Percentiles rank a stretch among this genome's conserved stretches.
Conservation (phyloP, 2,888 invertebrate species). For the Ypsolopha scabrella region DNA sequence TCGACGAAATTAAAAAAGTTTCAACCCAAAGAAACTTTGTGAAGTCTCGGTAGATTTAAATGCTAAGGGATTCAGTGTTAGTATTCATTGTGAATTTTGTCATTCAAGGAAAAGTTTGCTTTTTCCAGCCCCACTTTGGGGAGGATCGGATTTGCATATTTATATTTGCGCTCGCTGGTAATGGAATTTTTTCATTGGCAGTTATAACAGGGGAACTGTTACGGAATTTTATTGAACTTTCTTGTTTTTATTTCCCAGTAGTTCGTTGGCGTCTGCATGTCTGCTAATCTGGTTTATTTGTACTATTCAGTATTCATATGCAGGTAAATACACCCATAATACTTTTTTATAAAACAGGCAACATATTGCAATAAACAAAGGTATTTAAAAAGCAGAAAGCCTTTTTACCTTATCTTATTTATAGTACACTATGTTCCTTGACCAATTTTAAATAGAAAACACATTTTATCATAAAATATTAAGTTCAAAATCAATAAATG, state of each 20-base stretch:
- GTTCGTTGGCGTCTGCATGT: too few species aligned
- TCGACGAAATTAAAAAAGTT: conserved; percentile 67
- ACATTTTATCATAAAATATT: too few species aligned
- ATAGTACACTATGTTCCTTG: too few species aligned
- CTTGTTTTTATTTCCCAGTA: not conserved
- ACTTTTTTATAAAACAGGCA: too few species aligned
- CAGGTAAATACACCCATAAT: too few species aligned
- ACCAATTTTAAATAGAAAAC: not conserved
- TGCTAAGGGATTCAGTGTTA: conserved; percentile 55
- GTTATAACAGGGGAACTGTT: not conserved
- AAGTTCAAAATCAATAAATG: not conserved
- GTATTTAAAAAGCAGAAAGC: too few species aligned
- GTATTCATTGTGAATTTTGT: conserved; percentile 59
- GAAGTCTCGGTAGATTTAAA: conserved; percentile 56
- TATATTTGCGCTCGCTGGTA: conserved; percentile 8
- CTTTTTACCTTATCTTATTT: too few species aligned
- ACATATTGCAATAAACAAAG: too few species aligned
- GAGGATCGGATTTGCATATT: conserved; percentile 25
- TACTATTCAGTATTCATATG: too few species aligned
- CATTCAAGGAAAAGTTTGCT: conserved; percentile 48
- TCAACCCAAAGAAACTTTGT: conserved; percentile 37
- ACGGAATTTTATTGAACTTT: conserved; percentile 15
- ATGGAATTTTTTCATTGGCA: conserved; percentile 1
- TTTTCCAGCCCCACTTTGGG: conserved; percentile 29
- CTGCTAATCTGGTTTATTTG: too few species aligned